phyloP scores from a whole-genome alignment of 2,797 vertebrate species.

The Pangasius sanitwongsei region DNA sequence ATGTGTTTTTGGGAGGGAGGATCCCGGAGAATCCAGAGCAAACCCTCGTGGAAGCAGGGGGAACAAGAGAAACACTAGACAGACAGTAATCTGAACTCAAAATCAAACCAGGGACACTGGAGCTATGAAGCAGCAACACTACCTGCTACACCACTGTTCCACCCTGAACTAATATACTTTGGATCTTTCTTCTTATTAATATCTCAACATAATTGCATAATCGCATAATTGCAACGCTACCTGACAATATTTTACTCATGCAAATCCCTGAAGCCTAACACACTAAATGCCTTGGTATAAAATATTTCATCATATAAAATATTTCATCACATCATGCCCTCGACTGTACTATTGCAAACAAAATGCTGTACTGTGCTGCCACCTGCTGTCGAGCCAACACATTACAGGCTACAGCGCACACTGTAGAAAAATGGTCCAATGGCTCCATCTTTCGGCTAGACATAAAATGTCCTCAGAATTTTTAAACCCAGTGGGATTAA shows the following conservation, averaged over 20 bases:
- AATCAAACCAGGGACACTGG: background rate
- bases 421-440: slow-evolving; percentile 28
- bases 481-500: background rate
- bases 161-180: background rate
- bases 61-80: background rate
- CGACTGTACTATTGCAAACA: background rate
- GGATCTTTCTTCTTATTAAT: background rate
- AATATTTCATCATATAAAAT: background rate
- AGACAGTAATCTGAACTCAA: background rate
- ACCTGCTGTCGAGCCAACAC: background rate
- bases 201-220: background rate
- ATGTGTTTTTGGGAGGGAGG: background rate
- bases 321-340: background rate
- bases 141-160: background rate
- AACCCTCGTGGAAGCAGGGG: background rate
- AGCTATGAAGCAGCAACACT: background rate
- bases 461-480: background rate
- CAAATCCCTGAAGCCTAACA: background rate
- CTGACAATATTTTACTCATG: background rate
- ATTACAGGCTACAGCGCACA: background rate
- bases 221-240: background rate
- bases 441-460: slow-evolving; percentile 38
- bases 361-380: slow-evolving; percentile 4
- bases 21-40: background rate
- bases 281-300: background rate